phyloP scores from a whole-genome alignment of 30 jellyfish, hydroid and myxozoan species.

The Cassiopea andromeda region DNA sequence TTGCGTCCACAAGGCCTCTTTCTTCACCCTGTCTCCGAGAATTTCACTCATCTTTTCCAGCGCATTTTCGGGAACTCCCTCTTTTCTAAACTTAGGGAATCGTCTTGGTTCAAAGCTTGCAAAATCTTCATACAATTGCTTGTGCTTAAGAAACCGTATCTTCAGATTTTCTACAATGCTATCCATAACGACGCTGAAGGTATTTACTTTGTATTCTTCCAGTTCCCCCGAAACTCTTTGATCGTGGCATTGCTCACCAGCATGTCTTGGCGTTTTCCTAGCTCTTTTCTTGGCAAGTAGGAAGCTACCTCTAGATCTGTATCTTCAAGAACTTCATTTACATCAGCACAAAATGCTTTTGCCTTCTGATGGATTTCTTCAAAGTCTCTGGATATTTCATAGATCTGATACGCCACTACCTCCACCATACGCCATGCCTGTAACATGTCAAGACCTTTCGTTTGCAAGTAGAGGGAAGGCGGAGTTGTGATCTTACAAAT shows the following conservation, averaged over 20 bases:
- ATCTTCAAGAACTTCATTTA: neutral
- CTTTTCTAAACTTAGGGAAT: no score
- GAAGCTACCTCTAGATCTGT: neutral
- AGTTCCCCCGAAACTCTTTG: neutral
- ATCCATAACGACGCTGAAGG: conserved; percentile 2
- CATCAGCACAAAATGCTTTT: neutral
- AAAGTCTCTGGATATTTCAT: no score
- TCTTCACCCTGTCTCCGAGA: no score
- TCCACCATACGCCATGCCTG: conserved; percentile 56
- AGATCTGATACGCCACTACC: neutral
- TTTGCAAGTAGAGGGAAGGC: conserved; percentile 33
- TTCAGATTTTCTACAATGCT: neutral
- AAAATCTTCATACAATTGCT: conserved; percentile 11
- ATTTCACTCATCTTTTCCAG: no score
- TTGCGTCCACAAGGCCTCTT: no score
- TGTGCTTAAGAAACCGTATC: neutral
- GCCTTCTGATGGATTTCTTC: neutral
- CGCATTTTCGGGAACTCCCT: no score
- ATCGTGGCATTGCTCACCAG: neutral
- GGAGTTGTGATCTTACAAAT: conserved; percentile 33
- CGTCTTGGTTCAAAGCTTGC: neutral
- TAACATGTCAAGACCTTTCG: conserved; percentile 30
- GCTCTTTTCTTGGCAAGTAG: no score
- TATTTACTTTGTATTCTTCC: neutral
- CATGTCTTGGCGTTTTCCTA: neutral